Evolutionary conservation across 2,888 invertebrate species (phyloP).

Genomic region (Mimumesa dahlbomi): DNA sequence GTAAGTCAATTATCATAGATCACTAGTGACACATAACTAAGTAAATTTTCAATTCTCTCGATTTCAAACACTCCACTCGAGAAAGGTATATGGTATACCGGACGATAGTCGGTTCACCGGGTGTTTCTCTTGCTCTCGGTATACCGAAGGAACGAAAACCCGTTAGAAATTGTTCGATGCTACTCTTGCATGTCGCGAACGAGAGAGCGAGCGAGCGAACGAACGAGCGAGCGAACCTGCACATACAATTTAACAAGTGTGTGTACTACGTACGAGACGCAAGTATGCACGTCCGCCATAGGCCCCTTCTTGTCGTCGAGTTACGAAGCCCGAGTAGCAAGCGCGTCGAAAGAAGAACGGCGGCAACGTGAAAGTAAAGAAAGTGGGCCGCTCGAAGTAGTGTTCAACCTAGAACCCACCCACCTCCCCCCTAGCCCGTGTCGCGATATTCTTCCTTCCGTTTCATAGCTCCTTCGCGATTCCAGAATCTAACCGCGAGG

Average conservation of each 20-base stretch:
- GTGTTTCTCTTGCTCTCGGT: constrained; percentile 8
- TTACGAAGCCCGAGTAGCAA: constrained; percentile 51
- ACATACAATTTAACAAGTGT: not conserved
- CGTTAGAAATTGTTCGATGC: constrained; percentile 66
- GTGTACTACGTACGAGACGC: constrained; percentile 10
- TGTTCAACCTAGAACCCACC: constrained; percentile 56
- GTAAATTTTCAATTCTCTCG: too few relatives aligned
- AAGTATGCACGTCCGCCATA: constrained; percentile 47
- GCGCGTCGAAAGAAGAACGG: constrained; percentile 60
- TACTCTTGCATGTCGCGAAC: constrained; percentile 48
- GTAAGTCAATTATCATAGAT: too few relatives aligned
- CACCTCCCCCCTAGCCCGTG: not conserved
- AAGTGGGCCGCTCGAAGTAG: constrained; percentile 72
- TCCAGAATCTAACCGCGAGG: too few relatives aligned
- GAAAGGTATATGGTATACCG: too few relatives aligned
- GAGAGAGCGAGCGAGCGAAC: not conserved
- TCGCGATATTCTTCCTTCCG: constrained; percentile 28
- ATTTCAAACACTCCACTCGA: too few relatives aligned
- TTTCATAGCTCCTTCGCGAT: not conserved
- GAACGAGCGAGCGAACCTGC: constrained; percentile 1
- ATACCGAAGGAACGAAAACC: constrained; percentile 54
- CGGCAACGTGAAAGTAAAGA: constrained; percentile 74
- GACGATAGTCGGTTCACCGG: too few relatives aligned
- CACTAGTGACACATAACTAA: too few relatives aligned
- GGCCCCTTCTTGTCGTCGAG: constrained; percentile 44